phyloP scores from a whole-genome alignment of 1,140 invertebrate genomes.

The Scaptomyza pallida region DNA sequence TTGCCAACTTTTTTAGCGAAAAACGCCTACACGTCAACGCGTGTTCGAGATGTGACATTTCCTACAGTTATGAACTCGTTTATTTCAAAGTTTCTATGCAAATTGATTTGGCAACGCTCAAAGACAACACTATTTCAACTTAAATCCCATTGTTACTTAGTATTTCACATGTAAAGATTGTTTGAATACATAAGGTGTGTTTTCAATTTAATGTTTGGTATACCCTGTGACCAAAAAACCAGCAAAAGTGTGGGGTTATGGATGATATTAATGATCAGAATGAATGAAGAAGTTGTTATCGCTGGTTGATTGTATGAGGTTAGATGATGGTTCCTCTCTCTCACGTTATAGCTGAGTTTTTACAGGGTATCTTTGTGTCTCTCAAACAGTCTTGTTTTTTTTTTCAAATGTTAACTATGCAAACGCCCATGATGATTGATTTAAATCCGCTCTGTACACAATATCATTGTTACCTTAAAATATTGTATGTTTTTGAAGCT shows the following conservation, averaged over 20 bases:
- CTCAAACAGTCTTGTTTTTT: background rate
- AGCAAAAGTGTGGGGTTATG: too few species aligned
- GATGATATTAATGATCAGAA: too few species aligned
- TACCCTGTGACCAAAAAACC: too few species aligned
- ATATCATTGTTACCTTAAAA: conserved; percentile 22
- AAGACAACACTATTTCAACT: conserved; percentile 8
- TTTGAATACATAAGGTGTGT: conserved; percentile 16
- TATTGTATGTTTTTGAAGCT: too few species aligned
- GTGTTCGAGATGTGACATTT: conserved; percentile 1
- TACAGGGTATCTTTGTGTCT: conserved; percentile 3
- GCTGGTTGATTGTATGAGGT: too few species aligned
- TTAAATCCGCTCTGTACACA: too few species aligned
- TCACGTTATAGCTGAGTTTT: too few species aligned
- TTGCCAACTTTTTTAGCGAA: conserved; percentile 4
- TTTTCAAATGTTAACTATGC: background rate
- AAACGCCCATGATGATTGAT: conserved; percentile 6
- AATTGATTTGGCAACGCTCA: conserved; percentile 7
- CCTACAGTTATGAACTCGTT: conserved; percentile 6
- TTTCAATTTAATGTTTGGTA: too few species aligned
- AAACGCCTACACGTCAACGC: conserved; percentile 8
- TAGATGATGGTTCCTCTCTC: too few species aligned
- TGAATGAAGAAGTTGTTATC: too few species aligned
- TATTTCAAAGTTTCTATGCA: conserved; percentile 26
- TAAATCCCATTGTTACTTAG: too few species aligned
- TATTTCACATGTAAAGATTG: too few species aligned